Evolutionary conservation across 35 echinoderm and acorn worm genomes (phyloP).

Genomic region (Holothuria glaberrima): DNA sequence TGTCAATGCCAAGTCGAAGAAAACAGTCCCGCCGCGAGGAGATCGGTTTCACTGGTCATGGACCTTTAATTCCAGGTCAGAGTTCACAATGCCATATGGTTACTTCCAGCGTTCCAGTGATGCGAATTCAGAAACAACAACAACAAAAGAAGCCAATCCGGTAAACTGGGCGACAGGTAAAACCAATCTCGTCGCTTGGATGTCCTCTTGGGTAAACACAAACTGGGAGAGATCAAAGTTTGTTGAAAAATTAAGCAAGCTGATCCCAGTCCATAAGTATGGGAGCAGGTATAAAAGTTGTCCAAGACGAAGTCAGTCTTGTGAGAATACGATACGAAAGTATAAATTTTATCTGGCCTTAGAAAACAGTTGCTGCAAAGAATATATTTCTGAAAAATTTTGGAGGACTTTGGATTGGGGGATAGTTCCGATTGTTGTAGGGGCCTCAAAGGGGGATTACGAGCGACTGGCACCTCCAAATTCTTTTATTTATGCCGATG

Average conservation of each 20-base stretch:
- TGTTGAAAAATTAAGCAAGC: background rate
- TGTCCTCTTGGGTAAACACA: slow-evolving; percentile 22
- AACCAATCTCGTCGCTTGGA: slow-evolving; percentile 14
- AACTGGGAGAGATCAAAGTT: background rate
- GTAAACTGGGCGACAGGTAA: slow-evolving; percentile 17
- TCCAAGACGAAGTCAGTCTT: background rate
- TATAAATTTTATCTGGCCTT: slow-evolving; percentile 71
- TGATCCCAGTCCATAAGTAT: background rate
- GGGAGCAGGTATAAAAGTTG: background rate
- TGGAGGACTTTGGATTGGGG: slow-evolving; percentile 45
- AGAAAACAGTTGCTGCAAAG: slow-evolving; percentile 57
- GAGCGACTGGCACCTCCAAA: slow-evolving; percentile 55
- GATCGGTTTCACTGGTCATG: slow-evolving; percentile 36
- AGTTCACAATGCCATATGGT: slow-evolving; percentile 21
- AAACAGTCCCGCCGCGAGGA: background rate
- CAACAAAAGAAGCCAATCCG: background rate
- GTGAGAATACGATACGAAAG: background rate
- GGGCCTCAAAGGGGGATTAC: slow-evolving; percentile 42
- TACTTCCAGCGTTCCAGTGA: background rate
- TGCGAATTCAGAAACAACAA: background rate
- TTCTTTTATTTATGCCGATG: slow-evolving; percentile 55
- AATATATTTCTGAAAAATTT: slow-evolving; percentile 74
- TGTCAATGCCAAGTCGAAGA: background rate
- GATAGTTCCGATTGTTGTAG: slow-evolving; percentile 54
- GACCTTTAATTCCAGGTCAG: slow-evolving; percentile 2